These are phyloP conservation scores for Timema podura DNA, from an alignment of 2,888 invertebrate species.

Conservation along the genomic window DNA sequence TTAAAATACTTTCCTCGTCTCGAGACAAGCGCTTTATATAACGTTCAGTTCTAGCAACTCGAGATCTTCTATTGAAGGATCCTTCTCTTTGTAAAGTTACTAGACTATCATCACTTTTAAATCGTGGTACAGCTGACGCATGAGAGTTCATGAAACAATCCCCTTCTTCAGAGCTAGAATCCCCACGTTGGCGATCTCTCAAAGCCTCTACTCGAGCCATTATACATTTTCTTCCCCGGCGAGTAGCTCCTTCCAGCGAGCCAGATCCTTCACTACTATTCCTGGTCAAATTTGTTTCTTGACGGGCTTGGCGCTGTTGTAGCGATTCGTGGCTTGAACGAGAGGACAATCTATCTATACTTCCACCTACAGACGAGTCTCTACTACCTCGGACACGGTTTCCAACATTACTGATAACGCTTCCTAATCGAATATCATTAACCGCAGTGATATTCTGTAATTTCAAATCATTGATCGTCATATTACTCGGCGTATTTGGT, in stretches of 20 bases:
- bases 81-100: conserved; percentile 48
- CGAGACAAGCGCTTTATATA: conserved; percentile 71
- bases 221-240: conserved; percentile 55
- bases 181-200: conserved; percentile 55
- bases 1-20: conserved; percentile 59
- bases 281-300: conserved; percentile 34
- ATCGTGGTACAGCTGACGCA: conserved; percentile 39
- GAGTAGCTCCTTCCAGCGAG: conserved; percentile 50
- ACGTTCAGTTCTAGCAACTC: conserved; percentile 74
- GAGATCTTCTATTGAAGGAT: conserved; percentile 59
- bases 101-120: conserved; percentile 20
- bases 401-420: conserved; percentile 41
- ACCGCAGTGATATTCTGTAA: too few species aligned
- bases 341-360: conserved; percentile 24
- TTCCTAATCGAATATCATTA: conserved; percentile 27
- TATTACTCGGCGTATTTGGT: conserved; percentile 17
- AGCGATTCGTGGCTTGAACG: conserved; percentile 15
- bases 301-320: conserved; percentile 5
- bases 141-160: conserved; percentile 15
- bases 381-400: conserved; percentile 42
- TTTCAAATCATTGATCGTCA: conserved; percentile 39
- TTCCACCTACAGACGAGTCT: conserved; percentile 15
- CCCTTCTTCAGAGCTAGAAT: conserved; percentile 69
- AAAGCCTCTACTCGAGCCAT: conserved; percentile 63
- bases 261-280: conserved; percentile 45